Conservation (phyloP, 2,888 invertebrate species). For the Gymnoscelis rufifasciata region DNA sequence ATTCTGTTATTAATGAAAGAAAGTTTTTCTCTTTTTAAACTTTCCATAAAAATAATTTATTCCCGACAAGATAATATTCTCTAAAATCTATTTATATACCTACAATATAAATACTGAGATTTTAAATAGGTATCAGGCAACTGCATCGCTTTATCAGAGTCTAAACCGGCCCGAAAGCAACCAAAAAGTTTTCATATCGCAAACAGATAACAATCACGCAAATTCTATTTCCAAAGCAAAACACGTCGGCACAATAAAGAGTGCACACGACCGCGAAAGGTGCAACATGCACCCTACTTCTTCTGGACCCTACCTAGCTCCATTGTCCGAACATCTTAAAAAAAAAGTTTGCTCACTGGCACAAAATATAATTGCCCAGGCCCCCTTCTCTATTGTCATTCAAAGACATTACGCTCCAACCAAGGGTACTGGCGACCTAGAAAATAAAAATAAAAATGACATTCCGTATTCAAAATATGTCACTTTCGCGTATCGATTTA, state of each 20-base stretch:
- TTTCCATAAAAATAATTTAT: too few species aligned
- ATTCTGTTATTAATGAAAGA: too few species aligned
- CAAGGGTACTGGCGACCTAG: conserved; percentile 21
- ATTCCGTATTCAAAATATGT: conserved; percentile 74
- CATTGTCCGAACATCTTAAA: conserved; percentile 58
- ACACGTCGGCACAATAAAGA: conserved; percentile 53
- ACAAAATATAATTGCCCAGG: conserved; percentile 71
- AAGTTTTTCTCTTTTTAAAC: too few species aligned
- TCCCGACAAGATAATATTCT: too few species aligned
- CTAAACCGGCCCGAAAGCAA: conserved; percentile 1
- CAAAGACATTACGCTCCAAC: conserved; percentile 36
- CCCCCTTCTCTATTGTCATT: conserved; percentile 52
- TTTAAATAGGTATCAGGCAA: conserved; percentile 4
- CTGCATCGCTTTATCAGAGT: not conserved
- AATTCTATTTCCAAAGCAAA: conserved; percentile 54
- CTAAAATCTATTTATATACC: too few species aligned
- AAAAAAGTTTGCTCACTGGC: conserved; percentile 39
- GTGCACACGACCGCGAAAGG: conserved; percentile 62
- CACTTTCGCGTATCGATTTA: conserved; percentile 69
- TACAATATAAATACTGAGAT: too few species aligned
- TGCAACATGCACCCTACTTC: too few species aligned
- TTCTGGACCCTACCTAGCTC: conserved; percentile 15
- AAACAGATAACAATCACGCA: conserved; percentile 44
- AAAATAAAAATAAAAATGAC: conserved; percentile 57
- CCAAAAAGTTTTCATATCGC: conserved; percentile 31